phyloP scores from a whole-genome alignment of 2,113 vertebrate species.

The Pluvialis apricaria region DNA sequence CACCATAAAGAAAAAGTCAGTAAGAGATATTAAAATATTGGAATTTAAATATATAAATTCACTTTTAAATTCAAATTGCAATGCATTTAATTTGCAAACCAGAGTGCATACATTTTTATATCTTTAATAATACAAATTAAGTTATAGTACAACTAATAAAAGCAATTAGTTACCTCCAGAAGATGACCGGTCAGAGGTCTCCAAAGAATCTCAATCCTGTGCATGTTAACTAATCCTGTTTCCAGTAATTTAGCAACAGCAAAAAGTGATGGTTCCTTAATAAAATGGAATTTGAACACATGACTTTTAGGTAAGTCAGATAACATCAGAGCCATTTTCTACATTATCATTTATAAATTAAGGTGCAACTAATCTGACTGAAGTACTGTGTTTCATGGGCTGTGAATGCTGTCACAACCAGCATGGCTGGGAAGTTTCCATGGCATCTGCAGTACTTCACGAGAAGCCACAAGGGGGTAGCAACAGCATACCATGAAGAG shows the following conservation, averaged over 20 bases:
- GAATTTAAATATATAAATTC: not conserved
- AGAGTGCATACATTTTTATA: not conserved
- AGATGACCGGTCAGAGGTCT: conserved; percentile 94
- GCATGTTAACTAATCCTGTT: conserved; percentile 98
- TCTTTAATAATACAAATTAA: not conserved
- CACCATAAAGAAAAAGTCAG: not conserved
- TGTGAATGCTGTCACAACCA: not conserved
- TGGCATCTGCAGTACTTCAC: not conserved
- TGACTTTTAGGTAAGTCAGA: not conserved
- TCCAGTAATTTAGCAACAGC: conserved; percentile 97
- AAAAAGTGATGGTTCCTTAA: conserved; percentile 95
- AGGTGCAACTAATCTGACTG: not conserved
- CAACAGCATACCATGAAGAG: not conserved
- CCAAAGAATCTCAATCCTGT: conserved; percentile 97
- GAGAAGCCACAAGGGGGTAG: conserved; percentile 16
- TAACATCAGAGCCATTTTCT: not conserved
- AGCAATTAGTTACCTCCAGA: conserved; percentile 84
- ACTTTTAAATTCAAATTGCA: not conserved
- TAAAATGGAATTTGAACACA: not conserved
- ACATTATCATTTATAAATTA: not conserved
- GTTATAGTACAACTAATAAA: not conserved
- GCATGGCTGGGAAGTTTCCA: not conserved
- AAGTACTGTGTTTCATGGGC: not conserved
- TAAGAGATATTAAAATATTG: not conserved
- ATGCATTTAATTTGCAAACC: not conserved